Base-by-base conservation (phyloP, 2,113 vertebrate genomes). In the Gnathonemus longibarbis region DNA sequence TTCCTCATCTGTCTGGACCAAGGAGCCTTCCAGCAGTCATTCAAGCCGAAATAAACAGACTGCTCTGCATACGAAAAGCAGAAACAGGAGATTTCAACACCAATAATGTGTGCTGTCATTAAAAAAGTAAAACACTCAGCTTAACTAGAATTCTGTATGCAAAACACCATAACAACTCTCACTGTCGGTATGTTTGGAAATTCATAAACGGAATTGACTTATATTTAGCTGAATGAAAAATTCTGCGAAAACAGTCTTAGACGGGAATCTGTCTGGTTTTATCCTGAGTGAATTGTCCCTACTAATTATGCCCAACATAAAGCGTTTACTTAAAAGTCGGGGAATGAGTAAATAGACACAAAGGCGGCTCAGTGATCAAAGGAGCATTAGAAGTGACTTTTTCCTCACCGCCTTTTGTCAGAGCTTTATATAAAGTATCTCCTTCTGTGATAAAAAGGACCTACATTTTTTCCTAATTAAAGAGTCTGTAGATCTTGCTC, bases 361-460 rank as follows among this genome's bases (percentile, higher is more conserved):
- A 87, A 95, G 92, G 94, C 91, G 90, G 92, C 84, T 92, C 90
- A 85, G 91, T 93, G 93, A 95, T 95, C 95, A 95, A 96, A 95
- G 94, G 90, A 92, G 94, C 93, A 95, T 96, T 94, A 95, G 94
- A 93, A 93, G 92, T 95, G 95, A 96, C 95, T 96, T 95, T 94
- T 95, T 94, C 93, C 93, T 94, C 93, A 92, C 92, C 93, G 93
- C 91, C 90, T 93, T 87, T 95, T 95, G 95, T 95, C 92, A 90
- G 92, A 70, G 90, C 92, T 93, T 93, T 94, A 94, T 94, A 94
- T 93, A 91, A 94, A 95, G 94, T 95, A 93, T 95, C 94, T 94
- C 94, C 77, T 89, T 92, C 88, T 24, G 92, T 62, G 91, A 89
- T 62, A 91, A 91, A 84, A 84, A 90, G 91, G 90, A 90, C 92